A percentile compares a stretch with the other conserved stretches of the same genome.
Conservation (phyloP, 2,888 invertebrate species). For the Cheilosia soror region DNA sequence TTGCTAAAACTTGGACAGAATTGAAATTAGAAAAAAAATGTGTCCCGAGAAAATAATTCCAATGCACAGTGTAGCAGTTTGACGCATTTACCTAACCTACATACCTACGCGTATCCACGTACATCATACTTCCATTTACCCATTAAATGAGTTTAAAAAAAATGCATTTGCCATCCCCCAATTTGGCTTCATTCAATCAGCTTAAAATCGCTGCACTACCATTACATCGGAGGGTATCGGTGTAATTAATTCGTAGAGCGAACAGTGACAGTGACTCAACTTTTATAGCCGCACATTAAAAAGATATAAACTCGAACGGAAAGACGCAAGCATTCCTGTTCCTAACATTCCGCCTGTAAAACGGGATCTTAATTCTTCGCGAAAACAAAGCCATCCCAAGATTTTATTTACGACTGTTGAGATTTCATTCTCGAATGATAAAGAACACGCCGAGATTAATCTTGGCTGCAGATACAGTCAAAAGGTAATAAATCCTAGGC, state of each 20-base stretch:
- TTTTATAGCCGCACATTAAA: conserved; percentile 61
- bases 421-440: conserved; percentile 42
- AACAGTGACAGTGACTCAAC: conserved; percentile 28
- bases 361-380: conserved; percentile 21
- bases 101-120: too few relatives aligned
- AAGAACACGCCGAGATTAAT: conserved; percentile 49
- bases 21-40: not conserved
- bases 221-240: conserved; percentile 5
- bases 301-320: not conserved
- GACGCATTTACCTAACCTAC: too few relatives aligned
- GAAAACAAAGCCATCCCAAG: conserved; percentile 33
- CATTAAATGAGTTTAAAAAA: not conserved
- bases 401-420: conserved; percentile 55
- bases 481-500: conserved; percentile 58
- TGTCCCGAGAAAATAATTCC: too few relatives aligned
- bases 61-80: too few relatives aligned
- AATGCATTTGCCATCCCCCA: not conserved
- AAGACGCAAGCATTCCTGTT: not conserved
- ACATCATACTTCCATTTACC: not conserved
- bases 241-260: conserved; percentile 52
- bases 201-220: conserved; percentile 30
- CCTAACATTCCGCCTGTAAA: conserved; percentile 35
- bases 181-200: conserved; percentile 55
- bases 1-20: too few relatives aligned
- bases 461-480: conserved; percentile 57